Base-by-base conservation (phyloP, 2,888 invertebrate species). In the Caenorhabditis sp. region DNA sequence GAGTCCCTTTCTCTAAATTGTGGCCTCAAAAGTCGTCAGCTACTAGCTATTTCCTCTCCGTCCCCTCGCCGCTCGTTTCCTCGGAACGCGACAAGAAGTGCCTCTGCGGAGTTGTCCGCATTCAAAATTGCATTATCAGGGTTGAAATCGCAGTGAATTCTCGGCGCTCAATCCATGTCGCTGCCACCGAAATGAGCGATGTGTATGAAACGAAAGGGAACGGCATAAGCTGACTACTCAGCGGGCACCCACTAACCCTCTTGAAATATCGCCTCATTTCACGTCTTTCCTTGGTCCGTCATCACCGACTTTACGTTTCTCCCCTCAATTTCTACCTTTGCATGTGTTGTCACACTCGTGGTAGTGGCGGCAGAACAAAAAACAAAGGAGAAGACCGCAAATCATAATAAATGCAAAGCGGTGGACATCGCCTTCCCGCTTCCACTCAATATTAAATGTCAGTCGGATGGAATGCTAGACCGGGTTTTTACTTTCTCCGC, bases 371-470 rank as follows among this genome's bases (percentile, higher is more conserved):
- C 4, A n/a, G 15, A 45, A 55, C 53, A 56, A 55, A 48, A 20
- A 32, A 55, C n/a, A 35, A 43, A 45, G 41, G 41, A 45, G 37
- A 32, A 62, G 50, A 61, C 61, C 15, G 35, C 37, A 45, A 71
- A 46, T 72, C 62, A 72, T 72, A 62, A 72, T 62, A 72, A 72
- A 72, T 72, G 71, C 71, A 72, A 72, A 72, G 71, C 71, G 50
- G 55, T 52, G 27, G 70, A 59, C 56, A 46, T 71, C 27, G 50
- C 52, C 32, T 32, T 46, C 41, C 30, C 50, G 20, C 30, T 56
- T 48, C 48, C 59, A 59, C 41, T 59, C 55, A 65, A 65, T 65
- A 73, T 73, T 65, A 59, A 65, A 58, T 73, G 63, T 63, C 62
- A 63, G 56, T 37, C 27, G 52, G 50, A 68, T 43, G 58, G 50